These are phyloP conservation scores for Malurus leucopterus DNA, from an alignment of 2,797 vertebrate genomes.

Conservation along the genomic window DNA sequence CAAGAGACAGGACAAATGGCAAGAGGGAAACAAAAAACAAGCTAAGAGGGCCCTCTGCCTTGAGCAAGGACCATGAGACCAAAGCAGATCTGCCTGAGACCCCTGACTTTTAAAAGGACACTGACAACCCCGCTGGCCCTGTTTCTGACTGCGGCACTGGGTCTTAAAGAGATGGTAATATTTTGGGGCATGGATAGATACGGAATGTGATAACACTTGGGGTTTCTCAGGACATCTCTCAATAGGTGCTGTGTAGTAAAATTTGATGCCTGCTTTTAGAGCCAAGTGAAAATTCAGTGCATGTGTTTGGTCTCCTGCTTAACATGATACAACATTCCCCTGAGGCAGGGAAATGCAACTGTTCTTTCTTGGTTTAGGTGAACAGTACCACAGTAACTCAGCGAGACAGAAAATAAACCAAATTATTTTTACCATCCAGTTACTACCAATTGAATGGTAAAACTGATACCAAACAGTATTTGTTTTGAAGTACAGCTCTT, in stretches of 20 bases:
- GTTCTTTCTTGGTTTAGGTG: background rate
- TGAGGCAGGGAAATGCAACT: background rate
- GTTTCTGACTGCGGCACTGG: too few species aligned
- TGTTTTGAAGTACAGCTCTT: background rate
- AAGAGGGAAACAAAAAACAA: too few species aligned
- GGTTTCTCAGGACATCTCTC: background rate
- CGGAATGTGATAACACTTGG: too few species aligned
- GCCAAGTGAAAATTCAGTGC: background rate
- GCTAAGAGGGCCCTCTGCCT: too few species aligned
- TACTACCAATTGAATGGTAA: background rate
- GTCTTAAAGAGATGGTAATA: too few species aligned
- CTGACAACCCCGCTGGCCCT: too few species aligned
- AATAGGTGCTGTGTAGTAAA: background rate
- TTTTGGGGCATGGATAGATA: too few species aligned
- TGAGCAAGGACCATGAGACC: too few species aligned
- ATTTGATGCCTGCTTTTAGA: background rate
- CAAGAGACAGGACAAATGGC: too few species aligned
- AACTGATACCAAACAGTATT: background rate
- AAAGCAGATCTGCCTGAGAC: too few species aligned
- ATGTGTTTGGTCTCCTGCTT: background rate
- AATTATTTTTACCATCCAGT: too few species aligned
- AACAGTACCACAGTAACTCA: background rate
- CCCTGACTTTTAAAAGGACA: too few species aligned
- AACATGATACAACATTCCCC: background rate
- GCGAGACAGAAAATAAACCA: background rate